A percentile compares a stretch with the other conserved stretches of the same genome.
Evolutionary conservation across 2,888 invertebrate genomes (phyloP).

Genomic region (Phengaris alcon): DNA sequence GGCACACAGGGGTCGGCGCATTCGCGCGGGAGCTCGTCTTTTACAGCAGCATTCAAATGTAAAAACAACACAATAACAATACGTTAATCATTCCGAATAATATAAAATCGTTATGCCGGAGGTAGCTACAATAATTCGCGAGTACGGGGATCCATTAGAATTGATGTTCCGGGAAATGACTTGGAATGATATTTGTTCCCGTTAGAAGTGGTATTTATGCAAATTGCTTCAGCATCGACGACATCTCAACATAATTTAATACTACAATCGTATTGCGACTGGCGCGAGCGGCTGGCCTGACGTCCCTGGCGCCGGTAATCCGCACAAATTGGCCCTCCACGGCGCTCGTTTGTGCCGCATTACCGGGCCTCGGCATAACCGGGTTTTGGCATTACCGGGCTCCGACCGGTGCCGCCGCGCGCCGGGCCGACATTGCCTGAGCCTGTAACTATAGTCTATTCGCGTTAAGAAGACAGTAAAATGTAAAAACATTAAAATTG

Average conservation of each 20-base stretch:
- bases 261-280: not conserved
- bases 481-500: no score
- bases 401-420: not conserved
- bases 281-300: not conserved
- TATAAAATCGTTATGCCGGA: not conserved
- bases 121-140: not conserved
- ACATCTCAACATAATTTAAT: not conserved
- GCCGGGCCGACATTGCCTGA: not conserved
- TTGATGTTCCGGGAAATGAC: not conserved
- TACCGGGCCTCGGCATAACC: not conserved
- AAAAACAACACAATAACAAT: not conserved
- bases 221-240: not conserved
- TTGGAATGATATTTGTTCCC: not conserved
- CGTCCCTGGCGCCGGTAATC: not conserved
- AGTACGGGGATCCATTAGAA: not conserved
- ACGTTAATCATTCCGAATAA: not conserved
- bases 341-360: not conserved
- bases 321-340: constrained; percentile 20
- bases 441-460: no score
- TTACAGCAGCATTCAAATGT: not conserved
- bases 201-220: constrained; percentile 8
- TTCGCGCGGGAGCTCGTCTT: not conserved
- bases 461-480: no score
- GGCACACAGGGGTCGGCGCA: not conserved
- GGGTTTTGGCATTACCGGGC: not conserved